Percentiles rank a stretch among this genome's conserved stretches.
Conservation (phyloP, 2,888 invertebrate species). For the Epinotia nisella region DNA sequence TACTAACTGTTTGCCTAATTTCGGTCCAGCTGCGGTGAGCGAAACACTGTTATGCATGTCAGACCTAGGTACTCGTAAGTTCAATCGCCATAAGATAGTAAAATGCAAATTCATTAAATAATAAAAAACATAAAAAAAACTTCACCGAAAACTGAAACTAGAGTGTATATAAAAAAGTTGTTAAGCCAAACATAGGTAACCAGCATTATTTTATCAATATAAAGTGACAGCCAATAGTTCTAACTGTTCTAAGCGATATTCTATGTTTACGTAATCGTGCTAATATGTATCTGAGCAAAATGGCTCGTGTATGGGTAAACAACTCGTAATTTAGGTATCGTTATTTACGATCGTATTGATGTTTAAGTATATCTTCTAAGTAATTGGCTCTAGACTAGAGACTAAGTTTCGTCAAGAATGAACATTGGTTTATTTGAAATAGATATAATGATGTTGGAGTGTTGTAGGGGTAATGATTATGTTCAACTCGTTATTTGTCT, state of each 20-base stretch:
- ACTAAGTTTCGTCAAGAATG: not conserved
- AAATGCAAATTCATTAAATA: too few relatives aligned
- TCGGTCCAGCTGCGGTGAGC: too few relatives aligned
- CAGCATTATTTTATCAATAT: too few relatives aligned
- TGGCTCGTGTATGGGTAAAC: slow-evolving; percentile 3
- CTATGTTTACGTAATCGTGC: slow-evolving; percentile 12
- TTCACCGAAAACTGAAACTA: too few relatives aligned
- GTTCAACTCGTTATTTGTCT: not conserved
- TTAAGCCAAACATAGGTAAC: too few relatives aligned
- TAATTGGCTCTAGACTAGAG: not conserved
- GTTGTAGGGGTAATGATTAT: not conserved
- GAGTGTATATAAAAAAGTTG: too few relatives aligned
- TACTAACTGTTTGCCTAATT: too few relatives aligned
- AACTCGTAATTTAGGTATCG: slow-evolving; percentile 4
- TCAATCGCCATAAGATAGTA: too few relatives aligned
- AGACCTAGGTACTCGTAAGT: too few relatives aligned
- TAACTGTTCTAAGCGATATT: slow-evolving; percentile 12
- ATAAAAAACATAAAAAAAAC: too few relatives aligned
- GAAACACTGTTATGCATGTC: too few relatives aligned
- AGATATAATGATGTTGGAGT: not conserved
- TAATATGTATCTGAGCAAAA: slow-evolving; percentile 12
- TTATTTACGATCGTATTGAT: slow-evolving; percentile 3
- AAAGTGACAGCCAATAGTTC: slow-evolving; percentile 14
- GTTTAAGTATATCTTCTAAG: not conserved
- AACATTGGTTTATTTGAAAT: not conserved